Evolutionary conservation across 2,797 vertebrate species (phyloP), one percentile per base, ranked within the genome.

Genomic region (Geotrypetes seraphini): DNA sequence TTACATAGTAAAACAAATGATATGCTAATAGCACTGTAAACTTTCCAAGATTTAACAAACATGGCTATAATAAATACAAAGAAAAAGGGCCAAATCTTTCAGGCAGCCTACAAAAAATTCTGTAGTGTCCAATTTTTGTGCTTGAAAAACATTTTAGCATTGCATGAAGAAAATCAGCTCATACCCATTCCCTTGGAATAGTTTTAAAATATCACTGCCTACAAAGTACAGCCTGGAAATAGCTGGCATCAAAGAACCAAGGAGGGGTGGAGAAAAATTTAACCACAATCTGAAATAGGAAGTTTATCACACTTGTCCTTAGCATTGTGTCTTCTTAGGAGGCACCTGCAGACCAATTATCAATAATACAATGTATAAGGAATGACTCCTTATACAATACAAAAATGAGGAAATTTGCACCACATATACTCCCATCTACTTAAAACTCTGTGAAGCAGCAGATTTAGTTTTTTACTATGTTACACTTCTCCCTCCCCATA

Each of bases 31-130:
- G 66, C n/a, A 32, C 18, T 61, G 54, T 70, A 69, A 73, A 65
- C 50, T 66, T 77, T 65, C 66, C 69, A 72, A 69, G 64, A 74
- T 69, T 66, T 63, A 70, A 73, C 71, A 74, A 63, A 68, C 64
- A 57, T 71, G 75, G 65, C 57, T 54, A 57, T 72, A 82, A 82
- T 82, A 82, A 84, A 84, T 82, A 82, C 29, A 60, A 50, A 71
- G 59, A 51, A 69, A 62, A 52, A 68, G 60, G 49, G 69, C 67
- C 78, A 71, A 53, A 64, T 57, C 55, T 50, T 47, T 65, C 64
- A 71, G 54, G 63, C 51, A 55, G 62, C 59, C 66, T 70, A 75
- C 48, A 69, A 73, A 74, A 71, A 20, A 38, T 57, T 73, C 75
- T 37, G 62, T 62, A 70, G 71, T 71, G 66, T 75, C 60, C 76